Conservation (phyloP, 2,113 vertebrate species). For the Nesogale talazaci region DNA sequence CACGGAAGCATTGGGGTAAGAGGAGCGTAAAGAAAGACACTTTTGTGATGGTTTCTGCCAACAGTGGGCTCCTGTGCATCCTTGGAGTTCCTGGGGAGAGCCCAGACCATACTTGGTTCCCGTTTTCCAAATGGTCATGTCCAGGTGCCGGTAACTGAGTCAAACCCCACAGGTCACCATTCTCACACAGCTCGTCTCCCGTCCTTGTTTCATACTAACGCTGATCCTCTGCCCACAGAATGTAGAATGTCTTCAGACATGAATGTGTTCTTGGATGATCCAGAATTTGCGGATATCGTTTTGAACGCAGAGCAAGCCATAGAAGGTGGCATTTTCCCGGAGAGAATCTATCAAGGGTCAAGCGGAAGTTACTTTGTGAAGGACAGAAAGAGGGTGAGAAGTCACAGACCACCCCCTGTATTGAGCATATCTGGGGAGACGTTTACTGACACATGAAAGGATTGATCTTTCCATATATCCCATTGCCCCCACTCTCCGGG, state of each 20-base stretch:
- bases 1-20: neutral
- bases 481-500: conserved; percentile 44
- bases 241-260: conserved; percentile 87
- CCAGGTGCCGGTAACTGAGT: neutral
- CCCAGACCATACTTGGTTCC: neutral
- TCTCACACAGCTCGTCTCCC: neutral
- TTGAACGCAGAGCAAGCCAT: conserved; percentile 94
- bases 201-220: conserved; percentile 7
- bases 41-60: neutral
- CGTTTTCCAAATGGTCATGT: neutral
- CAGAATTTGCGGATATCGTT: conserved; percentile 94
- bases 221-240: conserved; percentile 68
- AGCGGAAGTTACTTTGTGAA: conserved; percentile 99
- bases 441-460: conserved; percentile 51
- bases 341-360: conserved; percentile 97
- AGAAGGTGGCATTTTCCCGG: conserved; percentile 92
- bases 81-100: conserved; percentile 6
- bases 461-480: conserved; percentile 56
- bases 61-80: neutral
- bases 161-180: neutral
- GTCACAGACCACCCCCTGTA: conserved; percentile 39
- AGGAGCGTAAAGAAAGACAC: neutral
- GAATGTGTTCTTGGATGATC: conserved; percentile 93
- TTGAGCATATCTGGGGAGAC: conserved; percentile 44
- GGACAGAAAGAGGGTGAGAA: conserved; percentile 94